phyloP scores from a whole-genome alignment of 1,140 invertebrate genomes.

The Aradophagus sp. region DNA sequence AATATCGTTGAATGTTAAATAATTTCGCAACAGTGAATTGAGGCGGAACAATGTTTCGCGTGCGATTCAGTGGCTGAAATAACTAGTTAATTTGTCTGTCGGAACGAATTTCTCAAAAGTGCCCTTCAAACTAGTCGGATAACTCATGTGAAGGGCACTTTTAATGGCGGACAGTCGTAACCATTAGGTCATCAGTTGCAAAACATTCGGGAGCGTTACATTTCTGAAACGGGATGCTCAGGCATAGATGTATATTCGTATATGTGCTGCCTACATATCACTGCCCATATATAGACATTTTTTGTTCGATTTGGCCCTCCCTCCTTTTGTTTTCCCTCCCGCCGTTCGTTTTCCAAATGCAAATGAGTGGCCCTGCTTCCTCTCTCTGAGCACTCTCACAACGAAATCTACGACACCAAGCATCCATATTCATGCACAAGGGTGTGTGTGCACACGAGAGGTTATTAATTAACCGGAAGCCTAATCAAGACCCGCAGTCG shows the following conservation, averaged over 20 bases:
- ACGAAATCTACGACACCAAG: conserved; percentile 69
- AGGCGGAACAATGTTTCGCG: too few species aligned
- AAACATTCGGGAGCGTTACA: conserved; percentile 22
- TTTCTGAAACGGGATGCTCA: conserved; percentile 26
- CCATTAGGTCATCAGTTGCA: conserved; percentile 9
- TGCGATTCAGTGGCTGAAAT: too few species aligned
- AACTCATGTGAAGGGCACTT: too few species aligned
- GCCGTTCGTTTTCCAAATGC: conserved; percentile 74
- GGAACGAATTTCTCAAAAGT: too few species aligned
- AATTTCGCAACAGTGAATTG: too few species aligned
- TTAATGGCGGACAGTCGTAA: not conserved
- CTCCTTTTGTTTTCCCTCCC: too few species aligned
- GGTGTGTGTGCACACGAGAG: conserved; percentile 73
- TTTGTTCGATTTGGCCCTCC: conserved; percentile 28
- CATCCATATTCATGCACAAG: conserved; percentile 73
- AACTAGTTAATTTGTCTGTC: too few species aligned
- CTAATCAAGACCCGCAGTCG: conserved; percentile 74
- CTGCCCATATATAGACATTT: too few species aligned
- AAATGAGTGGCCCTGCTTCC: conserved; percentile 70
- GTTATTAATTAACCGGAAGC: conserved; percentile 76
- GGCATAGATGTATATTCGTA: too few species aligned
- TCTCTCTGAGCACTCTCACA: conserved; percentile 58
- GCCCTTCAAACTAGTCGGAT: too few species aligned
- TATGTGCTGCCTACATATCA: too few species aligned
- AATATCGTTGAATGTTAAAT: too few species aligned